Conservation (phyloP, 2,797 vertebrate species). For the Leptatherina wallacei region DNA sequence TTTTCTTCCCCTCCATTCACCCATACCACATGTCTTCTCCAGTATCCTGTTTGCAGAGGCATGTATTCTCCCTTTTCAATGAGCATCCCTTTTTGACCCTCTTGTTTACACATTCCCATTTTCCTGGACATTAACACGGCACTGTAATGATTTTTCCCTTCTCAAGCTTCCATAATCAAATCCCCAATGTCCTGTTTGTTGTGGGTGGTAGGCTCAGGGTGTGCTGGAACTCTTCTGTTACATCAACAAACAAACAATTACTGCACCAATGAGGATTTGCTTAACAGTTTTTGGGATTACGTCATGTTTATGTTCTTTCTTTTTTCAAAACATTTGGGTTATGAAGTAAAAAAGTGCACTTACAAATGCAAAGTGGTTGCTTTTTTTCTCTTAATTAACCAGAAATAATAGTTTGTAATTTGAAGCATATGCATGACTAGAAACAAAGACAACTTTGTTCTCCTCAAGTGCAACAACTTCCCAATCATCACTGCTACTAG, state of each 20-base stretch:
- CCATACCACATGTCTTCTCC: constrained; percentile 22
- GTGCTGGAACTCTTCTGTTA: constrained; percentile 44
- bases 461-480: constrained; percentile 39
- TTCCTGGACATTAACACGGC: constrained; percentile 36
- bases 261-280: constrained; percentile 46
- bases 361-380: constrained; percentile 22
- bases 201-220: constrained; percentile 47
- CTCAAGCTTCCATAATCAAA: constrained; percentile 49
- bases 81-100: constrained; percentile 44
- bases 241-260: constrained; percentile 75
- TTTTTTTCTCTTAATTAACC: constrained; percentile 15
- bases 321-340: constrained; percentile 26
- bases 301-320: constrained; percentile 11
- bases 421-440: constrained; percentile 60
- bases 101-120: constrained; percentile 63
- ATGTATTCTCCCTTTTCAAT: constrained; percentile 46
- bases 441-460: constrained; percentile 77
- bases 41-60: constrained; percentile 16
- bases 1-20: background rate
- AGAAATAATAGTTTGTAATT: constrained; percentile 57
- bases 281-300: constrained; percentile 28
- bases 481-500: constrained; percentile 58
- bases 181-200: constrained; percentile 60
- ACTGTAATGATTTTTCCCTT: constrained; percentile 69
- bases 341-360: constrained; percentile 29